Percentiles rank a stretch among this genome's conserved stretches.
Conservation (phyloP, 2,797 vertebrate species). For the Cygnus olor region DNA sequence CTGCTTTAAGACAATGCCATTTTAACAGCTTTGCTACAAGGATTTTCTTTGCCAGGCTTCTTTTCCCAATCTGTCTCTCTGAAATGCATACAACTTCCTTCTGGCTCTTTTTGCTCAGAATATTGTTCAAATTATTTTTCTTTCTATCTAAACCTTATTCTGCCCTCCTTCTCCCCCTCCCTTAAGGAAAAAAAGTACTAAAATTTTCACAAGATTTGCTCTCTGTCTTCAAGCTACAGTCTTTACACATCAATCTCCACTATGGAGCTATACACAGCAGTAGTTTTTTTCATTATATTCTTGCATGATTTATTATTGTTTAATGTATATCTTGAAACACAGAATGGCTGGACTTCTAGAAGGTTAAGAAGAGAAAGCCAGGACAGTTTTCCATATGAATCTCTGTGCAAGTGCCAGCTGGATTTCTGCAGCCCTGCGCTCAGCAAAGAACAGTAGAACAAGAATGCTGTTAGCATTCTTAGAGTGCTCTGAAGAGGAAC, state of each 20-base stretch:
- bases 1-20: background rate
- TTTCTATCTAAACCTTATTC: background rate
- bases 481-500: slow-evolving; percentile 53
- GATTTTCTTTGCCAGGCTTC: slow-evolving; percentile 32
- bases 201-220: background rate
- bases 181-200: background rate
- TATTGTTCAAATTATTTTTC: slow-evolving; percentile 7
- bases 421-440: background rate
- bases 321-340: background rate
- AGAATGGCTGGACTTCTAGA: background rate
- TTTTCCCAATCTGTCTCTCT: slow-evolving; percentile 22
- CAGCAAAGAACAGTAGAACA: slow-evolving; percentile 24
- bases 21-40: slow-evolving; percentile 35
- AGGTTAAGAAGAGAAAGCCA: slow-evolving; percentile 48
- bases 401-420: slow-evolving; percentile 56
- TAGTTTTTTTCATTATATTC: background rate
- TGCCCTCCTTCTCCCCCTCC: background rate
- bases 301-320: background rate
- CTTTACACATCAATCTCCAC: background rate
- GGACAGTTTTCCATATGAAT: slow-evolving; percentile 55
- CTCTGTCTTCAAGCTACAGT: background rate
- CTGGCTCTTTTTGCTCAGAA: slow-evolving; percentile 30
- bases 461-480: slow-evolving; percentile 56
- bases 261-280: background rate
- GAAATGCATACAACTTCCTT: background rate